Conservation (phyloP, 2,797 vertebrate genomes). For the Esox masquinongy region DNA sequence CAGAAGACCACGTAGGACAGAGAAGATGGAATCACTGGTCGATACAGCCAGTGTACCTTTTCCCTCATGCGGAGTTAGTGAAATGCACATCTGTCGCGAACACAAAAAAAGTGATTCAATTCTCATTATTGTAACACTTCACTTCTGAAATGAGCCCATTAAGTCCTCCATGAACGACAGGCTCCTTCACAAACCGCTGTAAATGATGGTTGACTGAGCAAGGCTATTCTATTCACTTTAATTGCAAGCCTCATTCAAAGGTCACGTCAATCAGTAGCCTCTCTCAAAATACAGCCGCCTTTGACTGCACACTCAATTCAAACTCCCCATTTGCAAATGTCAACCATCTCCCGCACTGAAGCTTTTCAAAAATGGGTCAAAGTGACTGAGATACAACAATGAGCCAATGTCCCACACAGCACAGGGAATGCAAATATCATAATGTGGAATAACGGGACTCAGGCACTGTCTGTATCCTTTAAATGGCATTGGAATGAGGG, state of each 20-base stretch:
- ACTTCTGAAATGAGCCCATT: constrained; percentile 3
- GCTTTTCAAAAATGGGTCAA: not conserved
- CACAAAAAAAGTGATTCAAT: not conserved
- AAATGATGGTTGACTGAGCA: constrained; percentile 1
- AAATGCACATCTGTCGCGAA: not conserved
- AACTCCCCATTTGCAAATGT: not conserved
- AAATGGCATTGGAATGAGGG: not conserved
- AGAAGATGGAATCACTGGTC: not conserved
- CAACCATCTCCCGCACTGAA: not conserved
- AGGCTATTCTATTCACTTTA: not conserved
- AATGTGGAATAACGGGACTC: not conserved
- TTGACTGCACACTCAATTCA: constrained; percentile 1
- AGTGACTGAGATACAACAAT: not conserved
- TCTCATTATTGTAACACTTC: not conserved
- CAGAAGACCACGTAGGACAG: not conserved
- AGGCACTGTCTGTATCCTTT: not conserved
- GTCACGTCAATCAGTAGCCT: not conserved
- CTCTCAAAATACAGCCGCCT: not conserved
- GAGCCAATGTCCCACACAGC: not conserved
- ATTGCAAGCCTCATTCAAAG: constrained; percentile 11
- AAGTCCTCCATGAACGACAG: not conserved
- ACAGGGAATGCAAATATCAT: not conserved
- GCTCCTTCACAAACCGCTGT: not conserved
- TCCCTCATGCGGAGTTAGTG: not conserved
- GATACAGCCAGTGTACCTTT: not conserved